Evolutionary conservation across 2,113 vertebrate genomes (phyloP).

Genomic region (Tetraodon nigroviridis): DNA sequence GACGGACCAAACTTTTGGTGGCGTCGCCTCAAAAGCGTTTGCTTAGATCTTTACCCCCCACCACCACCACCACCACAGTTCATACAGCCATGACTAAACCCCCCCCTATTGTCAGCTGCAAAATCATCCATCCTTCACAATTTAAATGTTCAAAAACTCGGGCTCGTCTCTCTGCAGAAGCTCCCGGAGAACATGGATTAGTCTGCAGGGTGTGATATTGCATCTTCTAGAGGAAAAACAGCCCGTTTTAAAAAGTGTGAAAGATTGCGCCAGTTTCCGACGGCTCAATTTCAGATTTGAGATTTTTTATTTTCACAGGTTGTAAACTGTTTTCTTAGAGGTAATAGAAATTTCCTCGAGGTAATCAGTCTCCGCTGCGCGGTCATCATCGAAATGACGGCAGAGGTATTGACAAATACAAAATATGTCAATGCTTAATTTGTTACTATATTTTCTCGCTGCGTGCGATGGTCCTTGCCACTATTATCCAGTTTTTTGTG

Average conservation of each 20-base stretch:
- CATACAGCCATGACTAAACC: conserved; percentile 40
- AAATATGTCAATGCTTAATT: too few species aligned
- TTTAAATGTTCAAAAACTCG: conserved; percentile 23
- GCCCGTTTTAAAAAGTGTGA: neutral
- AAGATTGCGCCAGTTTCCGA: neutral
- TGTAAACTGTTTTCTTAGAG: too few species aligned
- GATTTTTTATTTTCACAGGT: too few species aligned
- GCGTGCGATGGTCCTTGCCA: conserved; percentile 19
- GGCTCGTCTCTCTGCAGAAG: neutral
- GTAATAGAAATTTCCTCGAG: too few species aligned
- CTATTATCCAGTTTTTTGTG: conserved; percentile 44
- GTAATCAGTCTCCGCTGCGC: too few species aligned
- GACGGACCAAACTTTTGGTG: neutral
- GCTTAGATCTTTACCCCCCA: too few species aligned
- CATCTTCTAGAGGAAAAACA: conserved; percentile 13
- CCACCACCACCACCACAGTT: conserved; percentile 29
- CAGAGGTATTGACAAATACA: too few species aligned
- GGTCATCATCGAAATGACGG: too few species aligned
- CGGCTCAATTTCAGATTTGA: too few species aligned
- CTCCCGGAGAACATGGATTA: conserved; percentile 2
- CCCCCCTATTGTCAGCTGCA: conserved; percentile 16
- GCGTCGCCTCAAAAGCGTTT: too few species aligned
- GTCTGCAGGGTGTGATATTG: neutral
- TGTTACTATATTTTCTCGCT: neutral
- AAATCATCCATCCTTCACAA: conserved; percentile 35